phyloP scores from a whole-genome alignment of 1,140 invertebrate species.

The Ceratina australensis region DNA sequence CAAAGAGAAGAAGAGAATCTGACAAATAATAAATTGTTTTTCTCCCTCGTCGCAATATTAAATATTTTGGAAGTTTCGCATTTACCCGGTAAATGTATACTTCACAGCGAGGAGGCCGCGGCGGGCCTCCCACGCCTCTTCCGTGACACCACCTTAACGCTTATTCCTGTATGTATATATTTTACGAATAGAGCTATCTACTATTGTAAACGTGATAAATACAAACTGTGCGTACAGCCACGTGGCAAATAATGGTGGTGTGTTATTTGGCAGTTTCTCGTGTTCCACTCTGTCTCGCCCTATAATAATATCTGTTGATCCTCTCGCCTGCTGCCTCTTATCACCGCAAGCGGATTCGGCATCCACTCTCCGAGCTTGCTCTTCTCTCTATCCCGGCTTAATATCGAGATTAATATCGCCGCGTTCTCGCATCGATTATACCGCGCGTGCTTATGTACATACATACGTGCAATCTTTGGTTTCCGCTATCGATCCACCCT shows the following conservation, averaged over 20 bases:
- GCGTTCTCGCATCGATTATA: neutral
- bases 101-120: slow-evolving; percentile 12
- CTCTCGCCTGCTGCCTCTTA: neutral
- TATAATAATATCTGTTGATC: neutral
- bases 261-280: slow-evolving; percentile 63
- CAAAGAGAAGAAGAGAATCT: neutral
- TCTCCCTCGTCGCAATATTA: too few relatives aligned
- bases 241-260: slow-evolving; percentile 48
- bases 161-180: slow-evolving; percentile 30
- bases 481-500: slow-evolving; percentile 27
- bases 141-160: slow-evolving; percentile 3
- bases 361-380: neutral
- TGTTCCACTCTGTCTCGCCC: slow-evolving; percentile 18
- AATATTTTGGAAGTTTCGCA: neutral
- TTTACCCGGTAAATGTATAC: slow-evolving; percentile 8
- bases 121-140: neutral
- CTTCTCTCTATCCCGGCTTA: neutral
- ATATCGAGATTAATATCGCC: slow-evolving; percentile 26
- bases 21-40: too few relatives aligned
- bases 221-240: slow-evolving; percentile 62
- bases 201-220: slow-evolving; percentile 63
- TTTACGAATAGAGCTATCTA: slow-evolving; percentile 34
- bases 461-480: slow-evolving; percentile 38
- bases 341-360: neutral
- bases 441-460: slow-evolving; percentile 16